Base-by-base conservation (phyloP, 2,797 vertebrate species). In the Scarus forsteni region DNA sequence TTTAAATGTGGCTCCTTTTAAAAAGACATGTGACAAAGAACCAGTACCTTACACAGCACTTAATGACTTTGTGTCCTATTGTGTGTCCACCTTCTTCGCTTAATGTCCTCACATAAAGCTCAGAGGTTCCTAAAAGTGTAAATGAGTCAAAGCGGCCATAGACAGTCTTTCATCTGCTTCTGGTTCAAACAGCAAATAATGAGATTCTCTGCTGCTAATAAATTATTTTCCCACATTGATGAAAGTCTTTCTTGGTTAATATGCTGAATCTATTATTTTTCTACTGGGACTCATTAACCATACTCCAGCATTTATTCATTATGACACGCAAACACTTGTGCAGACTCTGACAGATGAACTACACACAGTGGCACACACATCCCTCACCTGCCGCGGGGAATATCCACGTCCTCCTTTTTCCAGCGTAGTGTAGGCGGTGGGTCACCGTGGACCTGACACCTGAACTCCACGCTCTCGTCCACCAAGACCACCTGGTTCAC, bases 401-500 rank as follows among this genome's bases (percentile, higher is more conserved):
- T 85, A 70, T 99, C 98, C 6, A 89, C 85, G 7, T 99, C 97
- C 56, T 99, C 97, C 82, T 98, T 99, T 86, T 90, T 98, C 98
- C 98, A 99, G 40, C 97, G 95, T 57, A 99, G 95, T 0, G 95
- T 95, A 43, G 96, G 98, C 60, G 91, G 94, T 1, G 96, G 97
- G 91, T 99, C 98, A 19, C 97, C 98, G 15, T 97, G 96, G 83
- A 99, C 96, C 88, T 98, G 96, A 94, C 98, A 99, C 49, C 96
- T 95, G 87, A 99, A 97, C 92, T 99, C 98, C 53, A 97, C 95
- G 0, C 92, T 93, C 88, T 98, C 97, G 55, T 98, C 97, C 76
- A 98, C 96, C 82, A 99, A 91, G 75, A 97, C 96, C 92, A 99
- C 97, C 90, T 98, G 98, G 94, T 98, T 99, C 85, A 97, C 96